Evolutionary conservation across 2,888 invertebrate genomes (phyloP), one percentile per base, ranked within the genome.

Genomic region (Ormyrus pomaceus): DNA sequence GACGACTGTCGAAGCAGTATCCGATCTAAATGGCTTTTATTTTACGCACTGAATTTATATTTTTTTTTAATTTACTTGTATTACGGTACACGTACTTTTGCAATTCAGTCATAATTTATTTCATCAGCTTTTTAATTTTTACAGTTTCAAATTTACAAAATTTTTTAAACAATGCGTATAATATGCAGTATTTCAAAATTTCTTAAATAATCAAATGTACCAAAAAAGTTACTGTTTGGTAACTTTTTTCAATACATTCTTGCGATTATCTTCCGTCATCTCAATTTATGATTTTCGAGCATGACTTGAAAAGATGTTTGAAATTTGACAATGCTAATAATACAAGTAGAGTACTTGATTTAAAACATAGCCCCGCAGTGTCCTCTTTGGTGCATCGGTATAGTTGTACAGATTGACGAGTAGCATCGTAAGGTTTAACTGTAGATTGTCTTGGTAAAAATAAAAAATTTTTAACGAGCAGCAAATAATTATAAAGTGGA

Each of bases 381-480:
- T 81, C 73, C 59, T 78, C 80, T 61, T 70, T 45, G 80, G 77
- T 82, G 83, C 82, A 84, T 86, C 69, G 45, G 72, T 77, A 64
- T 73, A 61, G 58, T 46, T 69, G 56, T 77, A 73, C 58, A 82
- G 84, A 85, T 86, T 87, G 87, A 86, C 87, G 87, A 87, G 82
- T 88, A 87, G 84, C 77, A 81, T 83, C 82, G 62, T 87, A 85
- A 80, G 68, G 62, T 73, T 77, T 80, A 69, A 69, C 46, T 73
- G 6, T 77, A 80, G 68, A 50, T 72, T 51, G n/a, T 76, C 74
- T 82, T 80, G 79, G 75, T 69, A 78, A 68, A 80, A 55, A 62
- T 77, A 79, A 66, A 68, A 80, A 78, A 77, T 71, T 70, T 69
- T 80, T 80, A 73, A 80, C 64, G 51, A 80, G 56, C 80, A 65